These are phyloP conservation scores for Marisa cornuarietis DNA, from an alignment of 1,140 invertebrate species.

Conservation along the genomic window DNA sequence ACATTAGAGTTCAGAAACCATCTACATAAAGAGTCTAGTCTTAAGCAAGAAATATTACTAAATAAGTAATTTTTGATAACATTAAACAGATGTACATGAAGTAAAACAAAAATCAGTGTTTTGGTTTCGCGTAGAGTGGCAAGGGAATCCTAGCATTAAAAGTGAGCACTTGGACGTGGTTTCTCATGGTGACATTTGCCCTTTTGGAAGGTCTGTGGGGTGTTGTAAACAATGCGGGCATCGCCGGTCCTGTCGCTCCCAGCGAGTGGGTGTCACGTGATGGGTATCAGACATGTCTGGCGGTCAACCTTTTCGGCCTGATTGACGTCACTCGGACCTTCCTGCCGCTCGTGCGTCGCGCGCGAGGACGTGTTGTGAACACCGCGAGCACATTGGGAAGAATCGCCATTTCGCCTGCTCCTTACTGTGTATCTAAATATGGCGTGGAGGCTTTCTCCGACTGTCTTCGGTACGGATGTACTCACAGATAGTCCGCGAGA, in stretches of 20 bases:
- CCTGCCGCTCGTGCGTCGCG: constrained; percentile 38
- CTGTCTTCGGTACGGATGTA: constrained; percentile 26
- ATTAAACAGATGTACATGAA: too few species aligned
- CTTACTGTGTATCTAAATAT: constrained; percentile 40
- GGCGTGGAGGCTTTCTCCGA: constrained; percentile 45
- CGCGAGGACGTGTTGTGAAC: constrained; percentile 41
- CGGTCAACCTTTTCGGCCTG: constrained; percentile 43
- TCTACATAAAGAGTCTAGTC: too few species aligned
- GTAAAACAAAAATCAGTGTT: too few species aligned
- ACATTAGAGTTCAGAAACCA: too few species aligned
- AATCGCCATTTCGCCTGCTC: constrained; percentile 7
- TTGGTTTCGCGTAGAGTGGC: too few species aligned
- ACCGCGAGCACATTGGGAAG: constrained; percentile 33
- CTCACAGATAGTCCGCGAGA: neutral
- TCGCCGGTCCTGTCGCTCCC: constrained; percentile 15
- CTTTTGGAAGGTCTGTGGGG: constrained; percentile 41
- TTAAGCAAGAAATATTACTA: too few species aligned
- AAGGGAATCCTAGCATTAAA: too few species aligned
- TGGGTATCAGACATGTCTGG: constrained; percentile 21
- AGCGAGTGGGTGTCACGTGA: constrained; percentile 29
- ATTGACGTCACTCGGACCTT: constrained; percentile 35
- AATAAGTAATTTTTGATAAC: too few species aligned
- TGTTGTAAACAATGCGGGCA: constrained; percentile 47
- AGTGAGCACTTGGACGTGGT: too few species aligned
- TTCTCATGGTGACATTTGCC: too few species aligned